phyloP scores from a whole-genome alignment of 1,140 invertebrate species.

The Drosophila ficusphila region DNA sequence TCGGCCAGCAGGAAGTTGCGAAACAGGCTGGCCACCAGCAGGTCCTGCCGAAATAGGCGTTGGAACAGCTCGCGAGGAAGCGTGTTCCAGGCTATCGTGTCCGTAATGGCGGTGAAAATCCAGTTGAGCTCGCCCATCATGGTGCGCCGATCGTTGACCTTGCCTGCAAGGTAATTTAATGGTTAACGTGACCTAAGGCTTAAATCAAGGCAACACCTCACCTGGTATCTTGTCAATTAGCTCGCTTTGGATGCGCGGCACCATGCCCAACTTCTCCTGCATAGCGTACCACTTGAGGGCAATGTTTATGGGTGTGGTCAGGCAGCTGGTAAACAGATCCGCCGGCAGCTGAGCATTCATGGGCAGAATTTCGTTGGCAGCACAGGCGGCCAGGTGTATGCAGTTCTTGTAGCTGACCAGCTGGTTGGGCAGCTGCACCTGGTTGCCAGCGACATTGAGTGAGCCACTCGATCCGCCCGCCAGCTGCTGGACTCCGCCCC shows the following conservation, averaged over 20 bases:
- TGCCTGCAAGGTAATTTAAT: conserved; percentile 85
- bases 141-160: conserved; percentile 96
- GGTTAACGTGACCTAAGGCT: neutral
- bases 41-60: conserved; percentile 97
- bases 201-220: neutral
- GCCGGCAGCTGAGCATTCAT: conserved; percentile 99
- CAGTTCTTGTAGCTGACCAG: conserved; percentile 91
- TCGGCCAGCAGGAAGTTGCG: conserved; percentile 99
- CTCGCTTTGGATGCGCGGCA: conserved; percentile 92
- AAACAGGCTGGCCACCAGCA: conserved; percentile 98
- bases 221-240: conserved; percentile 96
- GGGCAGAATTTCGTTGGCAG: conserved; percentile 95
- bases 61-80: conserved; percentile 97
- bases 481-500: conserved; percentile 6
- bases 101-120: conserved; percentile 99
- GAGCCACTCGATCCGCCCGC: neutral
- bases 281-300: conserved; percentile 97
- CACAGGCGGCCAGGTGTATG: conserved; percentile 98
- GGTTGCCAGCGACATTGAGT: neutral
- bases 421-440: conserved; percentile 32
- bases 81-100: conserved; percentile 99
- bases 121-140: conserved; percentile 99
- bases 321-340: conserved; percentile 98
- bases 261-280: conserved; percentile 91
- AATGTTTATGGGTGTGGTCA: conserved; percentile 99